These are phyloP conservation scores for Equus quagga DNA, from an alignment of 2,113 vertebrate genomes.

Conservation along the genomic window DNA sequence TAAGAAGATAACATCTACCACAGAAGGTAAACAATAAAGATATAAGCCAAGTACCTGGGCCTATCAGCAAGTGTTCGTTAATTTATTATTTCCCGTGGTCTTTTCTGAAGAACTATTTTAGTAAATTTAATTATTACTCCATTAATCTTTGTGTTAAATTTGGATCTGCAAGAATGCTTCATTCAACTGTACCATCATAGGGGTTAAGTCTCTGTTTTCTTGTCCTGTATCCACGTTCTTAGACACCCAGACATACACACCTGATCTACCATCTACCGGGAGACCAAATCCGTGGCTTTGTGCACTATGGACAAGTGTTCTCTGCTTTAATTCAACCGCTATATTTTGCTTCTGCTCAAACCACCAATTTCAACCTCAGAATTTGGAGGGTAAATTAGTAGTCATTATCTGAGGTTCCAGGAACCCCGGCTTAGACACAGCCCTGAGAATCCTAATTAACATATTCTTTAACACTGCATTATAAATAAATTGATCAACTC, in stretches of 20 bases:
- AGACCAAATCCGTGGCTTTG: neutral
- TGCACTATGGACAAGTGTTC: neutral
- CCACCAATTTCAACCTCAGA: slow-evolving; percentile 9
- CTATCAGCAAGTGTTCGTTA: neutral
- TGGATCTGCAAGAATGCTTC: slow-evolving; percentile 6
- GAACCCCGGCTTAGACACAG: neutral
- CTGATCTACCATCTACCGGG: neutral
- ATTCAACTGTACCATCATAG: neutral
- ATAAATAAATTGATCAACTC: neutral
- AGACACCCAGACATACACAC: neutral
- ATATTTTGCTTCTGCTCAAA: slow-evolving; percentile 32
- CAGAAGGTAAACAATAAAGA: neutral
- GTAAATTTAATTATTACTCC: neutral
- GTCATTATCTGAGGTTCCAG: neutral
- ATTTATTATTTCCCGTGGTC: neutral
- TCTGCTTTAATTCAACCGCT: neutral
- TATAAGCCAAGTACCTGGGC: neutral
- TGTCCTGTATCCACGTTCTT: neutral
- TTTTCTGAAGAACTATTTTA: slow-evolving; percentile 21
- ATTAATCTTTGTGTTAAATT: neutral
- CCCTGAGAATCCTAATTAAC: neutral
- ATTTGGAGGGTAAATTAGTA: neutral
- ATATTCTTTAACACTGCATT: neutral
- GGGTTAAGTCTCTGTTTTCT: neutral
- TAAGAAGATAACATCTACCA: neutral